These are phyloP conservation scores for Parauchenoglanis ngamensis DNA, from an alignment of 2,797 vertebrate genomes.

Conservation along the genomic window DNA sequence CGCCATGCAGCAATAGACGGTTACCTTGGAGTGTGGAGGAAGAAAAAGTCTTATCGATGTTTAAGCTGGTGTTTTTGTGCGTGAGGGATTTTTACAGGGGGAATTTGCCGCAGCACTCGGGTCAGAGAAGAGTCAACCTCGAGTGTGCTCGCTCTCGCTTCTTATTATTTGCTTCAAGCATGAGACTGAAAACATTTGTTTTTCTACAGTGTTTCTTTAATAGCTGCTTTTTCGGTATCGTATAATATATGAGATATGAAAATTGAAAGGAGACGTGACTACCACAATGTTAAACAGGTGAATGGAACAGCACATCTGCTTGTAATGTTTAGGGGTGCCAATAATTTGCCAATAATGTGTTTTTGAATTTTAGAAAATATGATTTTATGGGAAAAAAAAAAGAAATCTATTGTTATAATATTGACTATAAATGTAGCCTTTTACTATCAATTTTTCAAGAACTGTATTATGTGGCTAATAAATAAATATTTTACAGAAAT, in stretches of 20 bases:
- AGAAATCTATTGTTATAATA: too few relatives aligned
- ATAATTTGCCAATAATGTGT: neutral
- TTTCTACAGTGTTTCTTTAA: too few relatives aligned
- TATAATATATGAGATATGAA: neutral
- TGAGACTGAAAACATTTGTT: neutral
- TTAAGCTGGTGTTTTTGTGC: constrained; percentile 1
- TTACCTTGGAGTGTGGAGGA: constrained; percentile 27
- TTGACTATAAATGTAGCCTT: too few relatives aligned
- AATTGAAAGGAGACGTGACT: neutral
- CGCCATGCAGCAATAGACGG: constrained; percentile 25
- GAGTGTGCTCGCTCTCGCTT: neutral
- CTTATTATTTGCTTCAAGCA: neutral
- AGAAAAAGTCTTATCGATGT: constrained; percentile 25
- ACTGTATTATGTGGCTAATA: too few relatives aligned
- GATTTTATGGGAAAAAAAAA: neutral
- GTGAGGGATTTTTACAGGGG: constrained; percentile 13
- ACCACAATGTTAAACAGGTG: neutral
- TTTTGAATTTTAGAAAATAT: too few relatives aligned
- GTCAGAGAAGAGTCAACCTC: constrained; percentile 18
- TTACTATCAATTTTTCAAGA: too few relatives aligned
- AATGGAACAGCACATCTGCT: neutral
- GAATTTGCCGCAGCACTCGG: constrained; percentile 12
- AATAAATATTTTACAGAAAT: too few relatives aligned
- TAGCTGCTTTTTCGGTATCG: neutral
- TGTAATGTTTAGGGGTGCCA: neutral